Evolutionary conservation across 2,797 vertebrate genomes (phyloP), one percentile per base, ranked within the genome.

Genomic region (Microctenopoma stevenorrisi): DNA sequence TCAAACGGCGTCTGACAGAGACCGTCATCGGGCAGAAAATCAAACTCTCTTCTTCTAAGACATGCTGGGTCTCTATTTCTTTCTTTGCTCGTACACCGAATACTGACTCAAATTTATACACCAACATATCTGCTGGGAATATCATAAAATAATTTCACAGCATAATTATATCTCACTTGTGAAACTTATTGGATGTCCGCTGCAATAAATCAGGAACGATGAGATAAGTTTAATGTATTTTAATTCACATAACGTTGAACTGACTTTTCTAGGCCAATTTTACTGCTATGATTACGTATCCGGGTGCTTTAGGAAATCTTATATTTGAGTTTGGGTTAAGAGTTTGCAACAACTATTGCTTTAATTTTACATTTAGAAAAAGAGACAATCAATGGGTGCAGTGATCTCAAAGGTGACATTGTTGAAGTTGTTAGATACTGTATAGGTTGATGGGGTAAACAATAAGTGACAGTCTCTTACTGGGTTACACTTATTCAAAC

Each of bases 141-240:
- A 78, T 80, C 80, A 47, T 25, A 40, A 79, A 78, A 73, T 78
- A 59, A 85, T 75, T 82, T 78, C 63, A 79, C 60, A 57, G 59
- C 56, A 53, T 67, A 75, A 80, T 72, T 54, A 64, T 8, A 33
- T 72, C 55, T 25, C 1, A 5, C 63, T 64, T 53, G 42, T 15
- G 38, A 65, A 76, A 64, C 59, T 75, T 40, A 68, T 62, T 61
- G 58, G 46, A 64, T 33, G 22, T 47, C 47, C 18, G 37, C 54
- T 74, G 52, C 26, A 64, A 75, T 72, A 50, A 76, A 62, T 56
- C 4, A 40, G 30, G 25, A 40, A 49, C 4, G 22, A 13, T 15
- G 25, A 64, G n/a, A 67, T 37, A 57, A 6, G 40, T 55, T 48
- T 53, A 53, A 59, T 62, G 44, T 44, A 1, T 59, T 69, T 78